Evolutionary conservation across 2,888 invertebrate species (phyloP).

Genomic region (Eumacrocentrus americanus): DNA sequence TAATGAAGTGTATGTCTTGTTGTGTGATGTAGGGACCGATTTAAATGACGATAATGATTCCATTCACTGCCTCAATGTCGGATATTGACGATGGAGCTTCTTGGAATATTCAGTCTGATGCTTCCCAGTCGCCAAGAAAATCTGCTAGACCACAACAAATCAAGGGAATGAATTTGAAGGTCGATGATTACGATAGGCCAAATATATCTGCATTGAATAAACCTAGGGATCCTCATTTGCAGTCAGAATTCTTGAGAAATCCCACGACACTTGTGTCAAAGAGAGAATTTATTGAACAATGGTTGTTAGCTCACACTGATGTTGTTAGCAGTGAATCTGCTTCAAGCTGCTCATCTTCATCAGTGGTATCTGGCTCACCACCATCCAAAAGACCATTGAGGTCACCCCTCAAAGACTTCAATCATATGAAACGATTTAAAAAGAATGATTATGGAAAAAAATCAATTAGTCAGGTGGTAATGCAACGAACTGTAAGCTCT

Average conservation of each 20-base stretch:
- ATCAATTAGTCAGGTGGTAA: neutral
- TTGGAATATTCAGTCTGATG: constrained; percentile 17
- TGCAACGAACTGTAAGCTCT: neutral
- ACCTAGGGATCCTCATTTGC: neutral
- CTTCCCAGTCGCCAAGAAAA: neutral
- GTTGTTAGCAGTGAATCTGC: neutral
- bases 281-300: constrained; percentile 40
- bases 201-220: neutral
- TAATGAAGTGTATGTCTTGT: neutral
- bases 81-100: constrained; percentile 18
- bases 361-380: constrained; percentile 10
- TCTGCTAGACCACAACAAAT: neutral
- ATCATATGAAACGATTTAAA: constrained; percentile 24
- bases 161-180: neutral
- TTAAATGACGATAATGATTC: neutral
- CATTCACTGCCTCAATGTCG: constrained; percentile 18
- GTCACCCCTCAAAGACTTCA: constrained; percentile 14
- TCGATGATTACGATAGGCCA: neutral
- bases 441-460: constrained; percentile 6
- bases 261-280: constrained; percentile 26
- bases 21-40: neutral
- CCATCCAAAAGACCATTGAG: constrained; percentile 8
- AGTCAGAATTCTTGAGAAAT: neutral
- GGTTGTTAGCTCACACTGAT: constrained; percentile 39
- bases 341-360: neutral